A percentile compares a stretch with the other conserved stretches of the same genome.
phyloP scores from a whole-genome alignment of 1,140 invertebrate genomes.

The Brevipalpus yothersi region DNA sequence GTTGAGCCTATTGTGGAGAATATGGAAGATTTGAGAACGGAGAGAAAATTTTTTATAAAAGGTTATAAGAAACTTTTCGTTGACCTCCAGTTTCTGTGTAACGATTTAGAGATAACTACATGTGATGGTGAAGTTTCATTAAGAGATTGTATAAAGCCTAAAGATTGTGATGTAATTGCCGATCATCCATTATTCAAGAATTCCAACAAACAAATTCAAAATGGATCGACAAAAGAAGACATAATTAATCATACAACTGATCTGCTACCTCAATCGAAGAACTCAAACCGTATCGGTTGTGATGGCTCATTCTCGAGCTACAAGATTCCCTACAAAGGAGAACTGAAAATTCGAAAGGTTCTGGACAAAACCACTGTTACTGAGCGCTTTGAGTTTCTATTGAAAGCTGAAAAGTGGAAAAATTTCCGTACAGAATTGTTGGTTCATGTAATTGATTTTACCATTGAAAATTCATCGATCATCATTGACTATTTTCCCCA shows the following conservation, averaged over 20 bases:
- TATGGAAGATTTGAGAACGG: no score
- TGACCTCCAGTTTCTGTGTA: no score
- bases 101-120: neutral
- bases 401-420: neutral
- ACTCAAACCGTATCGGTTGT: neutral
- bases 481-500: conserved; percentile 48
- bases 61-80: neutral
- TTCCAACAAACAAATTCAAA: no score
- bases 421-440: neutral
- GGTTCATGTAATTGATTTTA: neutral
- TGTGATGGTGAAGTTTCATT: neutral
- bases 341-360: neutral
- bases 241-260: no score
- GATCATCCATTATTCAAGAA: no score
- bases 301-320: neutral
- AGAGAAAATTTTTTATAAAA: neutral
- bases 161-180: conserved; percentile 3
- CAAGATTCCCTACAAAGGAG: neutral
- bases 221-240: no score
- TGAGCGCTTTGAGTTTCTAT: neutral
- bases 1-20: neutral
- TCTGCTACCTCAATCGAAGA: no score
- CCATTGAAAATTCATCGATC: conserved; percentile 26
- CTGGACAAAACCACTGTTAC: neutral
- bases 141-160: conserved; percentile 3